Conservation (phyloP, 2,113 vertebrate genomes). For the Chamaea fasciata region DNA sequence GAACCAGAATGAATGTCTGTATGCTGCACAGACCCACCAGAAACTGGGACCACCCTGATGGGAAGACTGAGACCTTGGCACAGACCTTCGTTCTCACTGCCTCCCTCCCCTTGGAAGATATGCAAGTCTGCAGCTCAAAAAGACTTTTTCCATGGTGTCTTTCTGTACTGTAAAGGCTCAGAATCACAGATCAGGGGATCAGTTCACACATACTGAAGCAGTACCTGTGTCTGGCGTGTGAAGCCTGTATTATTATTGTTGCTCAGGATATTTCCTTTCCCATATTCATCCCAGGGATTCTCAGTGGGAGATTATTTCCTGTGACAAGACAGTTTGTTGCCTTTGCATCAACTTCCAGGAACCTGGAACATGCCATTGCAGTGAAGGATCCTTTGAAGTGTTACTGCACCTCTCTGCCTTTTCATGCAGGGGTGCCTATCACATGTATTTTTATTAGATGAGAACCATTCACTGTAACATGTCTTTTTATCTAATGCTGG, state of each 20-base stretch:
- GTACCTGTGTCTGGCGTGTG: background rate
- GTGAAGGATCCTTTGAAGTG: background rate
- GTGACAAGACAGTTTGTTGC: background rate
- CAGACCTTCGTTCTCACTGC: background rate
- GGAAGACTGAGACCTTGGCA: background rate
- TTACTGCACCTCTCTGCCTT: background rate
- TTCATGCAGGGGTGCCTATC: background rate
- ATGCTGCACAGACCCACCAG: background rate
- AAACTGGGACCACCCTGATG: background rate
- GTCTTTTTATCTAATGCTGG: background rate
- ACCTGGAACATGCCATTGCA: background rate
- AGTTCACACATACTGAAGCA: background rate
- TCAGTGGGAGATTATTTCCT: background rate
- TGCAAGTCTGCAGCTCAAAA: background rate
- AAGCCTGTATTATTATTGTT: background rate
- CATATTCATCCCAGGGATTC: background rate
- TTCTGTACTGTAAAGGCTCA: background rate
- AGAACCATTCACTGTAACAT: background rate
- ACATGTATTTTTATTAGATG: background rate
- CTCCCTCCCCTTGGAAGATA: background rate
- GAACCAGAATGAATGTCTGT: background rate
- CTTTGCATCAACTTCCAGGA: background rate
- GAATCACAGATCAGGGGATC: background rate
- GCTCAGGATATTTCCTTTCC: background rate
- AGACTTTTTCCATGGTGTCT: background rate